Percentiles rank a stretch among this genome's conserved stretches.
phyloP scores from a whole-genome alignment of 2,113 vertebrate genomes.

The Dasyprocta punctata region DNA sequence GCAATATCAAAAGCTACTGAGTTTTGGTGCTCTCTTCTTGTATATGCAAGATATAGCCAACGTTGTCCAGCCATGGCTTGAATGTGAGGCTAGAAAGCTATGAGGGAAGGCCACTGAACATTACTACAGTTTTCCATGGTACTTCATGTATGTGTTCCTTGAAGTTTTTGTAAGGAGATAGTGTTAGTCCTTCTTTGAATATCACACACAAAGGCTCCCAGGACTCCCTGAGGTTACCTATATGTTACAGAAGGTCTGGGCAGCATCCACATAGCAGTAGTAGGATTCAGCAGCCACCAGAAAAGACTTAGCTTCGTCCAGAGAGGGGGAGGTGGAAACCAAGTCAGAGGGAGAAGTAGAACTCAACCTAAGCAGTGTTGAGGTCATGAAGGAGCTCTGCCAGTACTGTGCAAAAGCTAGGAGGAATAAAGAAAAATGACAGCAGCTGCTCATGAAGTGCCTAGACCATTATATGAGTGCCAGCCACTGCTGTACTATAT shows the following conservation, averaged over 20 bases:
- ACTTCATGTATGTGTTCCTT: conserved; percentile 11
- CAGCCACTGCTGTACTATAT: conserved; percentile 88
- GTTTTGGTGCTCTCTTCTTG: conserved; percentile 86
- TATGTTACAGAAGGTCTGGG: rapidly evolving
- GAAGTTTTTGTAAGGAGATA: conserved; percentile 75
- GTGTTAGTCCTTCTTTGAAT: background rate
- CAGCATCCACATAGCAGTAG: background rate
- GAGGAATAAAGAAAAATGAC: conserved; percentile 87
- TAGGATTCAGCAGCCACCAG: background rate
- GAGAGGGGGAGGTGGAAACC: background rate
- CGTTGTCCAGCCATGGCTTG: conserved; percentile 94
- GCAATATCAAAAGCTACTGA: conserved; percentile 49
- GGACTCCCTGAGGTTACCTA: background rate
- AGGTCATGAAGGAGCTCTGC: conserved; percentile 94
- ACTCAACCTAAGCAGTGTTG: conserved; percentile 94
- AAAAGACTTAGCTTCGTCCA: background rate
- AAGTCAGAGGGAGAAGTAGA: conserved; percentile 87
- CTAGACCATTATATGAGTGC: conserved; percentile 88
- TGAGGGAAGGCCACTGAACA: conserved; percentile 89
- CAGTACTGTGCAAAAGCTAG: conserved; percentile 94
- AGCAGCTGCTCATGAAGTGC: conserved; percentile 90
- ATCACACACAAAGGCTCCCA: background rate
- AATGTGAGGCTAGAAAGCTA: conserved; percentile 87
- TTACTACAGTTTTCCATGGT: conserved; percentile 66
- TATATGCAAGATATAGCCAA: conserved; percentile 92